Evolutionary conservation across 2,113 vertebrate species (phyloP), one percentile per base, ranked within the genome.

Genomic region (Strix uralensis): DNA sequence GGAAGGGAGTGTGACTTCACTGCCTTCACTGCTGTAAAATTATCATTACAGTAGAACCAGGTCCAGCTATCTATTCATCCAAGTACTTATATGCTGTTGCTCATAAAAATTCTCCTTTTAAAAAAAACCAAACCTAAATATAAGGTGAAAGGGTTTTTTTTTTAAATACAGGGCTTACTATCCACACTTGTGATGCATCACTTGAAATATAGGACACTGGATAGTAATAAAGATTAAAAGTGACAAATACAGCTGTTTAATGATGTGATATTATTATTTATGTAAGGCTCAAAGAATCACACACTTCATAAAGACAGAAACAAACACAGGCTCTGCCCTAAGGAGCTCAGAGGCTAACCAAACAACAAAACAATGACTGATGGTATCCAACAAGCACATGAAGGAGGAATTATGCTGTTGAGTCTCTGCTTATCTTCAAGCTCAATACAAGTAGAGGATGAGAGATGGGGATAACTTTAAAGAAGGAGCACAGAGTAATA

Each of bases 381-480:
- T 62, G 71, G 63, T 40, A 80, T 67, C 77, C 87, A 91, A 90
- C 61, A 85, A 79, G 81, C 73, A 88, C 66, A 51, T 7, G 79
- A 77, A 79, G 87, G 51, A 88, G 63, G 74, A 46, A 83, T 93
- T 93, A 83, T 15, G 19, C 46, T 58, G 8, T 29, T 51, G 79
- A 83, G 63, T 66, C 86, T 69, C 74, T 69, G 54, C 83, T 97
- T 93, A 95, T 91, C 92, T 91, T 72, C 66, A 79, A 87, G 73
- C 86, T 94, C 73, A 81, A 32, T 82, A 91, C 73, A 92, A 89
- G 92, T 70, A 89, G 44, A 91, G 49, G 73, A 91, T 91, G 86
- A 97, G 91, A 92, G 77, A 89, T 26, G 27, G 62, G 62, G 77
- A 80, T 92, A 92, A 96, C 69, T 91, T 85, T 89, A 92, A 92